phyloP scores from a whole-genome alignment of 2,888 invertebrate species.

The Gerosis bhagava region DNA sequence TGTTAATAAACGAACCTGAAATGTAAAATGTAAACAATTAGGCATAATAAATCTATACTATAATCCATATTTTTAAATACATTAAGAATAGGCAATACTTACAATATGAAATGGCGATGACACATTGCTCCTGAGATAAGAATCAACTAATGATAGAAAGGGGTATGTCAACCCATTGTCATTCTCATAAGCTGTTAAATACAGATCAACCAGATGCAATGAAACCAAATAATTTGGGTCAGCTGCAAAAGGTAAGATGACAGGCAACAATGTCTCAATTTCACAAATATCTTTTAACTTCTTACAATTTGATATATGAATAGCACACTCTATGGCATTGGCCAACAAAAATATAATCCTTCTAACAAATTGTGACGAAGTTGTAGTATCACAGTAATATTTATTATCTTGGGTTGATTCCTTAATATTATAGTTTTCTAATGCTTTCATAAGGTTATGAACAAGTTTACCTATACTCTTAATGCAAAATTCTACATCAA shows the following conservation, averaged over 20 bases:
- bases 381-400: slow-evolving; percentile 55
- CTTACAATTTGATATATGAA: slow-evolving; percentile 79
- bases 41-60: no score
- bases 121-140: slow-evolving; percentile 82
- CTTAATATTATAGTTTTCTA: slow-evolving; percentile 58
- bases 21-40: slow-evolving; percentile 8
- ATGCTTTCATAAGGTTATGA: slow-evolving; percentile 46
- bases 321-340: slow-evolving; percentile 80
- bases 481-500: slow-evolving; percentile 59
- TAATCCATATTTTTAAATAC: no score
- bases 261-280: slow-evolving; percentile 62
- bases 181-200: slow-evolving; percentile 73
- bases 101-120: slow-evolving; percentile 87
- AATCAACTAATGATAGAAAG: slow-evolving; percentile 72
- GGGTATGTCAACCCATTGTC: slow-evolving; percentile 66
- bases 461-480: slow-evolving; percentile 58
- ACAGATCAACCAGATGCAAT: slow-evolving; percentile 80
- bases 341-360: slow-evolving; percentile 80
- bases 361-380: slow-evolving; percentile 57
- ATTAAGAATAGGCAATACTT: no score
- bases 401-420: slow-evolving; percentile 48
- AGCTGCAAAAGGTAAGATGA: slow-evolving; percentile 66
- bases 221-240: slow-evolving; percentile 71
- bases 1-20: slow-evolving; percentile 86
- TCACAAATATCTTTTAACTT: slow-evolving; percentile 69